Evolutionary conservation across 2,888 invertebrate species (phyloP).

Genomic region (Microplitis deprimator): DNA sequence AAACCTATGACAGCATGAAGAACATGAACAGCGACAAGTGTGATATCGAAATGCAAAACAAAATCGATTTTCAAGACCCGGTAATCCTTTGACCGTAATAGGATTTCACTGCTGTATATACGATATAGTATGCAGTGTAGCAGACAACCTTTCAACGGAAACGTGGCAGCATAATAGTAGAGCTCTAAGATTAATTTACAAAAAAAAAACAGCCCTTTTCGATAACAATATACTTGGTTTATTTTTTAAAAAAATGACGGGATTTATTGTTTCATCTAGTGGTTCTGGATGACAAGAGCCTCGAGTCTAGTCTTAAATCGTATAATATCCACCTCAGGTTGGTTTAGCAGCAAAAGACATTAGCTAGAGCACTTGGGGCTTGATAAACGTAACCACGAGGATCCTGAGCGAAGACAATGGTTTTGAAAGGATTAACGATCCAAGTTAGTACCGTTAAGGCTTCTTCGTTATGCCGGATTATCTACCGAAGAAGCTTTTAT

Average conservation of each 20-base stretch:
- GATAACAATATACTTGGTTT: too few relatives aligned
- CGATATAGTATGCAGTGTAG: background rate
- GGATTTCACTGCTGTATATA: conserved; percentile 53
- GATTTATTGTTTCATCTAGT: background rate
- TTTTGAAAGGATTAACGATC: conserved; percentile 39
- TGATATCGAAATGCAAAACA: conserved; percentile 31
- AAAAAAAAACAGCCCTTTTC: too few relatives aligned
- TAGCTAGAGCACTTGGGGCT: conserved; percentile 26
- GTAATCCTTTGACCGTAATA: conserved; percentile 58
- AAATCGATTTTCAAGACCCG: conserved; percentile 45
- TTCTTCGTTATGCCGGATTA: conserved; percentile 18
- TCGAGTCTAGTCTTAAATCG: conserved; percentile 19
- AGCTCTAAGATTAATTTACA: too few relatives aligned
- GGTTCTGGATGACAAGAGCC: conserved; percentile 32
- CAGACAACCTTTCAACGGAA: background rate
- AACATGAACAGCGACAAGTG: background rate
- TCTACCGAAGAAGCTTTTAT: conserved; percentile 9
- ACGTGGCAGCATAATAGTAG: too few relatives aligned
- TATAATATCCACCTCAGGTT: background rate
- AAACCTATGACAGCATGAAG: background rate
- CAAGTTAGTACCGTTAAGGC: conserved; percentile 30
- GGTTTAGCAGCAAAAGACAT: background rate
- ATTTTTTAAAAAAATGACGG: too few relatives aligned
- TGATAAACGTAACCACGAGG: conserved; percentile 41
- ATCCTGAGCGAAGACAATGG: conserved; percentile 41